Evolutionary conservation across 2,797 vertebrate genomes (phyloP).

Genomic region (Pantherophis alleghaniensis): DNA sequence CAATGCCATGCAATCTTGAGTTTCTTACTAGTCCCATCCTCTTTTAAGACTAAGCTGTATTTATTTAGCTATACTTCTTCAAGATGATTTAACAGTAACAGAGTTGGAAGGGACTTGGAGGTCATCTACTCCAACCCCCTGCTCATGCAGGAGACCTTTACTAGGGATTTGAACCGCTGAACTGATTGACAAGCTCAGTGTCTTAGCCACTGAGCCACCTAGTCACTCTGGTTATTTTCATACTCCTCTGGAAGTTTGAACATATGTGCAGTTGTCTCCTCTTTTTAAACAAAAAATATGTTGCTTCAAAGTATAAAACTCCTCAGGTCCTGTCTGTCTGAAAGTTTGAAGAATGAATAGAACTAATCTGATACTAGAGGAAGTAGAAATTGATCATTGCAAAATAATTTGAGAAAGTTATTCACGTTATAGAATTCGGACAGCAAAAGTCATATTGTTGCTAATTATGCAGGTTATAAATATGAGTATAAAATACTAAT

Average conservation of each 20-base stretch:
- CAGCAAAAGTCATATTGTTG: not conserved
- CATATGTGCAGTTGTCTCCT: not conserved
- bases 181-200: too few relatives aligned
- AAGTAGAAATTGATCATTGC: constrained; percentile 46
- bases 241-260: not conserved
- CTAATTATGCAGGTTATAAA: constrained; percentile 21
- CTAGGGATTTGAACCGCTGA: too few relatives aligned
- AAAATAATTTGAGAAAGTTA: constrained; percentile 41
- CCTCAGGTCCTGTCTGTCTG: constrained; percentile 40
- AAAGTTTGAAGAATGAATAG: constrained; percentile 37
- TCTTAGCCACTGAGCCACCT: too few relatives aligned
- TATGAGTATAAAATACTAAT: constrained; percentile 28
- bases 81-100: not conserved
- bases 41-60: not conserved
- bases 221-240: not conserved
- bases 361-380: constrained; percentile 27
- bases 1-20: not conserved
- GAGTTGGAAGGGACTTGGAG: too few relatives aligned
- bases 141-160: too few relatives aligned
- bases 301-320: not conserved
- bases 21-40: not conserved
- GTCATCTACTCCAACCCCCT: too few relatives aligned
- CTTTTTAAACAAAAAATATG: not conserved
- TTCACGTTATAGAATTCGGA: not conserved
- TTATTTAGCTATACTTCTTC: not conserved